Percentiles rank a stretch among this genome's conserved stretches.
Evolutionary conservation across 1,140 invertebrate species (phyloP).

Genomic region (Drosophila guanche): DNA sequence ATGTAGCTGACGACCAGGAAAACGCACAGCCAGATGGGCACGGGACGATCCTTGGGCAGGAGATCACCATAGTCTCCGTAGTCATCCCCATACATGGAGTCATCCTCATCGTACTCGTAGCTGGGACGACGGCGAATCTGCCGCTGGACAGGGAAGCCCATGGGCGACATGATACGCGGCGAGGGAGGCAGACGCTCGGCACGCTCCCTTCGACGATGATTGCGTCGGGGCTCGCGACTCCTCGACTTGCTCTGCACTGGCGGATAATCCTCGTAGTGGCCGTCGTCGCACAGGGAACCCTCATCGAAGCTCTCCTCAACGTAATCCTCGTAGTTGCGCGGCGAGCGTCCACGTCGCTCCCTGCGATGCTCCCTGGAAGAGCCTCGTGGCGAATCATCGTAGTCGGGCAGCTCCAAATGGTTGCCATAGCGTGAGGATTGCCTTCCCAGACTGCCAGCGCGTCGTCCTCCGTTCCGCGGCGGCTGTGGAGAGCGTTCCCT

Average conservation of each 20-base stretch:
- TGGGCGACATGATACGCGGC: slow-evolving; percentile 88
- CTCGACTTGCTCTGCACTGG: slow-evolving; percentile 43
- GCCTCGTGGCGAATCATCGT: slow-evolving; percentile 37
- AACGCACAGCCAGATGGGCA: slow-evolving; percentile 96
- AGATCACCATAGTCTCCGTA: slow-evolving; percentile 83
- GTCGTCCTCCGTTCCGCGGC: slow-evolving; percentile 24
- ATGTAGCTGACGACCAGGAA: slow-evolving; percentile 95
- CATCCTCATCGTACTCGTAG: slow-evolving; percentile 77
- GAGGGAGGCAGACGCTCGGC: slow-evolving; percentile 82
- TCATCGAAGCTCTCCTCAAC: slow-evolving; percentile 74
- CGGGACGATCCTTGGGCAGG: slow-evolving; percentile 85
- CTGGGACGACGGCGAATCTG: slow-evolving; percentile 82
- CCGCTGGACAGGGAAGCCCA: slow-evolving; percentile 87
- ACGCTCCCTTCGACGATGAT: slow-evolving; percentile 59
- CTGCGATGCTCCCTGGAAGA: slow-evolving; percentile 35
- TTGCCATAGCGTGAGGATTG: slow-evolving; percentile 74
- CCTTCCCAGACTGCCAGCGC: slow-evolving; percentile 59
- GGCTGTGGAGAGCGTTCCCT: slow-evolving; percentile 59
- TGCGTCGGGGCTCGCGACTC: slow-evolving; percentile 41
- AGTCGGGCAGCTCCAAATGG: slow-evolving; percentile 73
- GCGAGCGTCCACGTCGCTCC: slow-evolving; percentile 58
- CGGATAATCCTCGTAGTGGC: slow-evolving; percentile 71
- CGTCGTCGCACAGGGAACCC: slow-evolving; percentile 52
- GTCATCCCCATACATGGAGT: slow-evolving; percentile 85
- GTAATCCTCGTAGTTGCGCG: slow-evolving; percentile 64